Conservation (phyloP, 2,888 invertebrate species). For the Neelides folsomi region DNA sequence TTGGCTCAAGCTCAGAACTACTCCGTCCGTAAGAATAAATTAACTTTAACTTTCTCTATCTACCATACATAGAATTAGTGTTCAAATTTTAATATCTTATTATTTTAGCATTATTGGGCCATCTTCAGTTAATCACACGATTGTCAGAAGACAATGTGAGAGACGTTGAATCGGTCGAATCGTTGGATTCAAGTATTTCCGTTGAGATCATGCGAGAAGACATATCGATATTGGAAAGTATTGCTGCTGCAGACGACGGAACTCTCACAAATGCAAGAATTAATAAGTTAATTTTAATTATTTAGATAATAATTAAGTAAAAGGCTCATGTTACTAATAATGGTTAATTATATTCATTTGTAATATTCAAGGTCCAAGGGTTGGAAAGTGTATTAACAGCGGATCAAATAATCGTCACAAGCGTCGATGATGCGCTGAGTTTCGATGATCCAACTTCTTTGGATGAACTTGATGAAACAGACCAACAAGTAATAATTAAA, state of each 20-base stretch:
- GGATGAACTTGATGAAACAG: slow-evolving; percentile 22
- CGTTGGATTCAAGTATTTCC: slow-evolving; percentile 23
- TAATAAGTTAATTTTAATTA: too few species aligned
- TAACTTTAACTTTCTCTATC: too few species aligned
- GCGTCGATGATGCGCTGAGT: slow-evolving; percentile 25
- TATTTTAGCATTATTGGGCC: slow-evolving; percentile 22
- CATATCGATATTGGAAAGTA: slow-evolving; percentile 30
- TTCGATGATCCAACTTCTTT: slow-evolving; percentile 21
- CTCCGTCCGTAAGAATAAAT: slow-evolving; percentile 12
- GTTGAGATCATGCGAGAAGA: slow-evolving; percentile 32
- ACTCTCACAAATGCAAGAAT: slow-evolving; percentile 17
- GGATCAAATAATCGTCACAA: slow-evolving; percentile 31
- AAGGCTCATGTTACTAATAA: too few species aligned
- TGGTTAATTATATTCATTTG: slow-evolving; percentile 4
- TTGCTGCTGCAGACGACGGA: slow-evolving; percentile 24
- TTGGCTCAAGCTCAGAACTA: slow-evolving; percentile 27
- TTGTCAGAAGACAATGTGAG: slow-evolving; percentile 11
- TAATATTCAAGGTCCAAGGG: slow-evolving; percentile 24
- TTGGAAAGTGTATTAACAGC: slow-evolving; percentile 26
- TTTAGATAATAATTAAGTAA: too few species aligned
- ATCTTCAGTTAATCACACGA: slow-evolving; percentile 23
- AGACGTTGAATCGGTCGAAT: slow-evolving; percentile 12
- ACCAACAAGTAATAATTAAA: slow-evolving; percentile 17
- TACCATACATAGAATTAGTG: too few species aligned
- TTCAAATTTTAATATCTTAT: too few species aligned